Base-by-base conservation (phyloP, 1,140 invertebrate species). In the Drosophila nasuta region DNA sequence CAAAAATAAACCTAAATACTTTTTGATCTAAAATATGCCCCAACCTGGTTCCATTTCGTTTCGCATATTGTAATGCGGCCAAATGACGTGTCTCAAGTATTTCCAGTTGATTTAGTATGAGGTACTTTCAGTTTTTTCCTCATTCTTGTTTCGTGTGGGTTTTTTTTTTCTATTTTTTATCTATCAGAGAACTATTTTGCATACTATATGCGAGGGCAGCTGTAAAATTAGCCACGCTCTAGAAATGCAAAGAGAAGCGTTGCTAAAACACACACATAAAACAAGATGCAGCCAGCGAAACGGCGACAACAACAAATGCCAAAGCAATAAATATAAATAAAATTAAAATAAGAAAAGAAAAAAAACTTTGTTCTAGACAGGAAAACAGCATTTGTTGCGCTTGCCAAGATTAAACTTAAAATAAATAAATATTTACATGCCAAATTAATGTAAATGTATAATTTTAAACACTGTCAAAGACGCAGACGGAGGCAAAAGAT, bases 1-100 rank as follows among this genome's bases (percentile, higher is more conserved):
- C 79, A 89, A 83, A 88, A 88, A 70, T 74, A 46, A 87, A 82
- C 85, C 83, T 83, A 87, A 80, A 87, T 87, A 88, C 74, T 85
- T 82, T 54, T 33, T 54, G 51, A 81, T 78, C 77, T 78, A 58
- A 87, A 82, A 81, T 81, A 89, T 79, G 85, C 64, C 30, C 13
- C 78, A 88, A 89, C 86, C 85, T 89, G 81, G 78, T 89, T 89
- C 66, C 72, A 54, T 79, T 83, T 35, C 4, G 17, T 17, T 17
- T 70, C 49, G 38, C 20, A 35, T 33, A 54, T 49, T 17, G 65
- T 4, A 64, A 75, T 70, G 74, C 68, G 69, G 68, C 56, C 74
- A 62, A 64, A 68, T 64, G 77, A 79, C 64, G 73, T 72, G 66
- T 74, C 75, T 69, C 69, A 74, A 75, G 35, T 65, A 65, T 71